Base-by-base conservation (phyloP, 2,888 invertebrate genomes). In the Lasioglossum marginatum region DNA sequence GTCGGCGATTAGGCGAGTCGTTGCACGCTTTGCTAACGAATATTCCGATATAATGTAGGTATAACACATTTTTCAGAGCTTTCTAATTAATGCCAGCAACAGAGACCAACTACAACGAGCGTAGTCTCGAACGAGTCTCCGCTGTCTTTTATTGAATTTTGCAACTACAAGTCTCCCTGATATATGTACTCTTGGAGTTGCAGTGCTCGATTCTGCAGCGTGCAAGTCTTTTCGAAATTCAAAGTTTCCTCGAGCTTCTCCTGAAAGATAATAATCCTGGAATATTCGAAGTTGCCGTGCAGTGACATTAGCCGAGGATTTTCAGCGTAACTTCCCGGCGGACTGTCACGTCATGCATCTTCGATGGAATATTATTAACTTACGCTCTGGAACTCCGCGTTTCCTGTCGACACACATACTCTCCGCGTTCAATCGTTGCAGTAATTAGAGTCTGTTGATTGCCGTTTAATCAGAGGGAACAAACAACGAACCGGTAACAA, bases 401-500 rank as follows among this genome's bases (percentile, higher is more conserved):
- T 27, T 63, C 27, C 60, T 23, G 60, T 31, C 27, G 5, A 27
- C 60, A 6, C 31, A 16, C 27, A 6, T 14, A 27, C 57, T n/a
- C 27, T 27, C 27, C 12, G 16, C 27, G 60, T 23, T 52, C 52
- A 52, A 63, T 63, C 60, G 60, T 63, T 6, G 27, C 60, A 31
- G 27, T 63, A 63, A 63, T 63, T 63, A 31, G 2, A 16, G 60
- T 63, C 60, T 2, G 31, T 16, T 63, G 60, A 63, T 63, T 63
- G 60, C 60, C 31, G 60, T 63, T 63, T 63, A 63, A 63, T 63
- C 60, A 63, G 31, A 27, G 31, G 31, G 60, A 31, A 63, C 16
- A 63, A 63, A 63, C 60, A 63, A 60, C 52, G 52, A 60, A 31
- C 60, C 60, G 31, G 60, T 27, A 63, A 31, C 60, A 31, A 63